Evolutionary conservation across 2,113 vertebrate genomes (phyloP).

Genomic region (Ornithorhynchus anatinus): DNA sequence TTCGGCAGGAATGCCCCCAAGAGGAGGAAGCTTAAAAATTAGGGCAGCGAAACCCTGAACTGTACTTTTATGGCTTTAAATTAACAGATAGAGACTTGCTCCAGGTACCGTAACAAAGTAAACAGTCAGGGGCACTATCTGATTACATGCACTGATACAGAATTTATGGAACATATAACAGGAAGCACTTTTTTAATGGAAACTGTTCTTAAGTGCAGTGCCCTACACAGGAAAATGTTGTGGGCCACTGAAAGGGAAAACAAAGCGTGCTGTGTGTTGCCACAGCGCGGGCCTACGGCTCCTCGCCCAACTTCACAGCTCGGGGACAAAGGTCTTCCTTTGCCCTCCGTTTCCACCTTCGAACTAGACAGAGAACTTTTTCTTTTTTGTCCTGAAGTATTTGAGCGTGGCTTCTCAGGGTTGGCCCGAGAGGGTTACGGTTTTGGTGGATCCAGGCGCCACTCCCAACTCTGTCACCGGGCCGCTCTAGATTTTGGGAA

Average conservation of each 20-base stretch:
- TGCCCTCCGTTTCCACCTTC: too few species aligned
- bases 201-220: conserved; percentile 11
- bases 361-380: too few species aligned
- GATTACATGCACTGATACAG: conserved; percentile 56
- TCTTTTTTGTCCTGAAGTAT: too few species aligned
- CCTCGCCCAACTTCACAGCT: too few species aligned
- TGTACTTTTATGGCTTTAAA: conserved; percentile 62
- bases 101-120: conserved; percentile 59
- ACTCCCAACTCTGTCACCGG: too few species aligned
- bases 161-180: conserved; percentile 31
- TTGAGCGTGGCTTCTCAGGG: too few species aligned
- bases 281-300: neutral
- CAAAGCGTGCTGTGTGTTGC: neutral
- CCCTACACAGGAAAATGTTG: neutral
- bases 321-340: too few species aligned
- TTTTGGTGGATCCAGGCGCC: too few species aligned
- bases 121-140: conserved; percentile 59
- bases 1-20: conserved; percentile 14
- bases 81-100: conserved; percentile 53
- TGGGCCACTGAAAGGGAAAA: conserved; percentile 26
- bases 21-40: conserved; percentile 63
- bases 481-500: too few species aligned
- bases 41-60: conserved; percentile 53
- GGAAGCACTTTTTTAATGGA: conserved; percentile 18
- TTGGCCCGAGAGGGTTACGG: too few species aligned